Percentiles rank a stretch among this genome's conserved stretches.
phyloP scores from a whole-genome alignment of 2,888 invertebrate genomes.

The Cephalotes varians region DNA sequence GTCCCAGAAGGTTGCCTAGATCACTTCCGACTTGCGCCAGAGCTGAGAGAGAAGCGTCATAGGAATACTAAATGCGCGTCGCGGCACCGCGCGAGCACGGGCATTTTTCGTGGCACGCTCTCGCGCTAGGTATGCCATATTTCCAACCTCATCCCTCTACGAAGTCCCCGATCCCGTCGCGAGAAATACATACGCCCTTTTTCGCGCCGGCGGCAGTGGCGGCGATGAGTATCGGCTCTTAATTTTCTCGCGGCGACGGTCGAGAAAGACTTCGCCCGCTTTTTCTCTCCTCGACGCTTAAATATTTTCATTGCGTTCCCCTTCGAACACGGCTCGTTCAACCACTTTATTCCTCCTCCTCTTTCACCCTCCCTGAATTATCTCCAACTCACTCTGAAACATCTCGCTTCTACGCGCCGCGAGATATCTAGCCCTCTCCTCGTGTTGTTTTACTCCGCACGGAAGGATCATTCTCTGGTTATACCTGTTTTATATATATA shows the following conservation, averaged over 20 bases:
- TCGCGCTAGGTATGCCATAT: slow-evolving; percentile 22
- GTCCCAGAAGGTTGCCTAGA: slow-evolving; percentile 35
- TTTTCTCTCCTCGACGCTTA: slow-evolving; percentile 31
- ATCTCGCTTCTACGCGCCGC: slow-evolving; percentile 35
- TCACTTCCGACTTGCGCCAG: slow-evolving; percentile 29
- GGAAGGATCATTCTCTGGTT: not conserved
- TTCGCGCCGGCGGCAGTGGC: not conserved
- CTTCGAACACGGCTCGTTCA: slow-evolving; percentile 25
- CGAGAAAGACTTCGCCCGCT: not conserved
- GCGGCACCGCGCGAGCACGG: slow-evolving; percentile 15
- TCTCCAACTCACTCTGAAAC: slow-evolving; percentile 14
- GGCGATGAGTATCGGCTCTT: slow-evolving; percentile 21
- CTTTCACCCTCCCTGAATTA: not conserved
- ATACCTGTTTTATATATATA: slow-evolving; percentile 34
- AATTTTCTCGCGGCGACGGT: slow-evolving; percentile 7
- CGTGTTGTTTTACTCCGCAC: slow-evolving; percentile 23
- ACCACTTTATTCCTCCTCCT: slow-evolving; percentile 20
- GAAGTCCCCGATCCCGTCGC: not conserved
- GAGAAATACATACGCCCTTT: slow-evolving; percentile 13
- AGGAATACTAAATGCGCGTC: slow-evolving; percentile 48
- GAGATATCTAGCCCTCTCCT: not conserved
- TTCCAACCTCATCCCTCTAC: slow-evolving; percentile 7
- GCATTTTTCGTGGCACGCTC: slow-evolving; percentile 33
- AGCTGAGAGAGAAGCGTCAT: not conserved
- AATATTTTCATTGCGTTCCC: slow-evolving; percentile 39